phyloP scores from a whole-genome alignment of 2,888 invertebrate species.

The Tetanocera ferruginea region DNA sequence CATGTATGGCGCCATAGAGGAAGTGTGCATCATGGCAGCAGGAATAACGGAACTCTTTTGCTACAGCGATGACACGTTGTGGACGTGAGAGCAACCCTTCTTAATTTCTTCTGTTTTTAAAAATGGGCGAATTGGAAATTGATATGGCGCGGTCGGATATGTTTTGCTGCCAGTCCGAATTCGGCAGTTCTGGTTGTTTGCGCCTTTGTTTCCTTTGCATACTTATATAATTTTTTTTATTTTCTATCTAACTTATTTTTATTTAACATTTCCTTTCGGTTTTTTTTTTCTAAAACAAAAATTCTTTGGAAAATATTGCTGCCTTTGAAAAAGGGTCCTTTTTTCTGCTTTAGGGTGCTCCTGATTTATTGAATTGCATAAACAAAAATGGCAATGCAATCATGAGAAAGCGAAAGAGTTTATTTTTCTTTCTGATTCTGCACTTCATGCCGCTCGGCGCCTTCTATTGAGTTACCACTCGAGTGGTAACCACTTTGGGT shows the following conservation, averaged over 20 bases:
- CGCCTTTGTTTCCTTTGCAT: constrained; percentile 15
- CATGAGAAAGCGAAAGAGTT: constrained; percentile 57
- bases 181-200: not conserved
- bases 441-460: constrained; percentile 31
- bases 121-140: constrained; percentile 62
- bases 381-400: constrained; percentile 67
- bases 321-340: constrained; percentile 6
- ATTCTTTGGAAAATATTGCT: constrained; percentile 1
- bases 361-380: constrained; percentile 68
- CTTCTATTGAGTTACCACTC: not conserved
- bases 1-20: not conserved
- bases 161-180: constrained; percentile 43
- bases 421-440: constrained; percentile 40
- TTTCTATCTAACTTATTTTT: constrained; percentile 50
- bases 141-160: constrained; percentile 58
- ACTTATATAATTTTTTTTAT: constrained; percentile 6
- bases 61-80: constrained; percentile 12
- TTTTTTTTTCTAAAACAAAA: constrained; percentile 28
- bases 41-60: not conserved
- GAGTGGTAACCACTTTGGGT: not conserved
- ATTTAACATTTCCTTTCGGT: constrained; percentile 42
- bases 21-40: not conserved
- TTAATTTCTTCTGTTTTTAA: constrained; percentile 19
- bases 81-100: constrained; percentile 24
- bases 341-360: constrained; percentile 38